Base-by-base conservation (phyloP, 2,888 invertebrate species). In the Esperia sulphurella region DNA sequence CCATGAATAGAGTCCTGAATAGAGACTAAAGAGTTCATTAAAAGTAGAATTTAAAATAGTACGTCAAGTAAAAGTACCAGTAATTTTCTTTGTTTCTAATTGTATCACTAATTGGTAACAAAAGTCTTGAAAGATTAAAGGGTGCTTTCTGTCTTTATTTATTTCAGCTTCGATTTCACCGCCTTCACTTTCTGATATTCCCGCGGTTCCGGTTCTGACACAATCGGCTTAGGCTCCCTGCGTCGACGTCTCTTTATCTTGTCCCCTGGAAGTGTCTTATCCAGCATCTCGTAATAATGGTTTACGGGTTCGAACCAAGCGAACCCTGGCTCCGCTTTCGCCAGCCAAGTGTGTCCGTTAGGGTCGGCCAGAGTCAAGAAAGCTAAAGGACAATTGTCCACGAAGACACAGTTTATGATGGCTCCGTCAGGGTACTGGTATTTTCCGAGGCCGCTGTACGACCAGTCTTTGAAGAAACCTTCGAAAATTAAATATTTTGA, bases 391-490 rank as follows among this genome's bases (percentile, higher is more conserved):
- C 79, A 79, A 60, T 92, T 93, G 0, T 90, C 82, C 0, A 52
- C 45, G 66, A 93, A 93, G 6, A 83, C 74, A 14, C 90, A 81
- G 1, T 65, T 57, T 0, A 93, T 50, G 0, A 75, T 57, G 37
- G 91, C 84, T 3, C 79, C 83, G 55, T 92, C 91, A 0, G 91
- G 86, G 55, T 92, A 90, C 0, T 55, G 62, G 51, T 92, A 93
- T 39, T 61, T 83, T 1, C 92, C 92, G 0, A 57, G 50, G 0
- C 91, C 91, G 14, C 53, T 53, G 63, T 91, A 92, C 43, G 69
- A 70, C 71, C 88, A 91, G 41, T 91, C 83, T 45, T 79, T 78
- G 7, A 92, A 55, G 6, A n/a, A 7, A 0, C 93, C 93, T 52
- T 82, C 71, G 60, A 21, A 21, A 2, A 21, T 21, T 5, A 21